Conservation (phyloP, 2,113 vertebrate species). For the Macaca fascicularis region DNA sequence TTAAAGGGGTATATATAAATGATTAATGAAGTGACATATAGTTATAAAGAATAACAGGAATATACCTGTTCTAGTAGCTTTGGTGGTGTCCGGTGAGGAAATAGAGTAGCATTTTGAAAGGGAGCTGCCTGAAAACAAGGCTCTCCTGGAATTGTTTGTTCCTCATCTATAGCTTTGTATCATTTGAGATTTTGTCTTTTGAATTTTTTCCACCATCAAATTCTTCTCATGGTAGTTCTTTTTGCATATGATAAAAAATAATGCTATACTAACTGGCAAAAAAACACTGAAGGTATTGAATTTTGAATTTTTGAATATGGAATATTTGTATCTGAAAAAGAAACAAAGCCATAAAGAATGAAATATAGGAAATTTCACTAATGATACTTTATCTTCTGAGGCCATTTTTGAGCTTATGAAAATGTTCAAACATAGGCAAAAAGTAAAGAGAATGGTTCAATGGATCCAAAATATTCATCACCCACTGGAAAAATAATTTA, state of each 20-base stretch:
- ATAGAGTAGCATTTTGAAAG: neutral
- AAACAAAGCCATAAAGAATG: neutral
- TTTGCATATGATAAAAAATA: neutral
- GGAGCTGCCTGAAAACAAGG: neutral
- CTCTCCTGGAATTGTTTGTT: neutral
- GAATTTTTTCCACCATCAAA: neutral
- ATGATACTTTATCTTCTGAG: neutral
- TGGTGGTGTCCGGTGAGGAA: neutral
- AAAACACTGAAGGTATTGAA: neutral
- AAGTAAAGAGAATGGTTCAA: neutral
- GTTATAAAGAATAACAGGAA: neutral
- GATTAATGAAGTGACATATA: neutral
- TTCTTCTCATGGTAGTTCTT: conserved; percentile 12
- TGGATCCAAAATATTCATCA: neutral
- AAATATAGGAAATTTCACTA: neutral
- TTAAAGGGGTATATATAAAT: neutral
- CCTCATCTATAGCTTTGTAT: neutral
- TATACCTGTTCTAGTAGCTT: neutral
- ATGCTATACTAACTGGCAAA: neutral
- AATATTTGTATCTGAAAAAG: neutral
- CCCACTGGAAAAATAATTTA: neutral
- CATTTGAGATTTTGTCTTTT: neutral
- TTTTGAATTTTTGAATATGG: neutral
- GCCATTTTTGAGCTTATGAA: neutral
- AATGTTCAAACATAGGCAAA: neutral